Conservation (phyloP, 2,113 vertebrate species). For the Corydoras sp. region DNA sequence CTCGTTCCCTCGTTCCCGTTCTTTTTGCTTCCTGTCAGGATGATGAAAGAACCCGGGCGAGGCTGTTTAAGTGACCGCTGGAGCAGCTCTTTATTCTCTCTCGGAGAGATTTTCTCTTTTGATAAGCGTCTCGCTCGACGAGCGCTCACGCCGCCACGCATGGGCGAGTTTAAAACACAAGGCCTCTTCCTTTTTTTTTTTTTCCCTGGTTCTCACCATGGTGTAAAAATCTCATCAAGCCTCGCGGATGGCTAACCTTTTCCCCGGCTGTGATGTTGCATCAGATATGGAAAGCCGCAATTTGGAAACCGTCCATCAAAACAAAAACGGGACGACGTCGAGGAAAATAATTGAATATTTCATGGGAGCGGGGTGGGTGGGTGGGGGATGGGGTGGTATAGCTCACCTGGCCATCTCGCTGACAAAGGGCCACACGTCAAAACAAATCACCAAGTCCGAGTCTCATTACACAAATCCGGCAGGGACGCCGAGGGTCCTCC, state of each 20-base stretch:
- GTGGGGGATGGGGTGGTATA: no score
- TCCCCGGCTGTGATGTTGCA: slow-evolving; percentile 29
- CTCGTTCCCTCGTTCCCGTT: slow-evolving; percentile 21
- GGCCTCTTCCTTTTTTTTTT: slow-evolving; percentile 18
- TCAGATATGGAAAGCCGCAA: slow-evolving; percentile 26
- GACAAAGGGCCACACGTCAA: slow-evolving; percentile 9
- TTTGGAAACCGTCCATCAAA: slow-evolving; percentile 26
- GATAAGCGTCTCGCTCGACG: slow-evolving; percentile 19
- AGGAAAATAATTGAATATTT: slow-evolving; percentile 37
- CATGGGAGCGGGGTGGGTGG: slow-evolving; percentile 26
- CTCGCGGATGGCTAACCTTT: slow-evolving; percentile 25
- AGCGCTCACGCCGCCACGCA: slow-evolving; percentile 18
- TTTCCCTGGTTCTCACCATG: background rate
- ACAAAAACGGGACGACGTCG: background rate
- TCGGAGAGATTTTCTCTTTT: slow-evolving; percentile 29
- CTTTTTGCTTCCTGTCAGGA: slow-evolving; percentile 8
- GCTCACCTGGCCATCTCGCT: slow-evolving; percentile 12
- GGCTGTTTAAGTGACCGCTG: slow-evolving; percentile 33
- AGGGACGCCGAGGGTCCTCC: slow-evolving; percentile 8
- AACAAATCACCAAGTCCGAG: slow-evolving; percentile 37
- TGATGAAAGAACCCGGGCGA: slow-evolving; percentile 30
- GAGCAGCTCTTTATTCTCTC: slow-evolving; percentile 19
- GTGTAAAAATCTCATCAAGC: slow-evolving; percentile 19
- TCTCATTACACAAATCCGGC: slow-evolving; percentile 43
- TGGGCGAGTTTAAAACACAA: slow-evolving; percentile 16